phyloP scores from a whole-genome alignment of 2,797 vertebrate species.

The Falco concolor region DNA sequence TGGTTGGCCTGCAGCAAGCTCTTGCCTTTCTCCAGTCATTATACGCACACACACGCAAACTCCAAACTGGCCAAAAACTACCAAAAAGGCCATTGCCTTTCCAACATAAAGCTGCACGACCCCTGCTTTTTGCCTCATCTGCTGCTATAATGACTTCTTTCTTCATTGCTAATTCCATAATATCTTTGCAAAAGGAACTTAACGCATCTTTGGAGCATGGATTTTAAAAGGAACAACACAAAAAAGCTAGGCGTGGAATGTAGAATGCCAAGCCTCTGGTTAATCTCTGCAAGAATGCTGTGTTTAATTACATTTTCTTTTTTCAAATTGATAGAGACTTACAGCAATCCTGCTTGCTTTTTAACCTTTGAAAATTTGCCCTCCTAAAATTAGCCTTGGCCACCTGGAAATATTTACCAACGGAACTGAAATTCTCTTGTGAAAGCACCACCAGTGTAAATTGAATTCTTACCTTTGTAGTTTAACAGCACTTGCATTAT shows the following conservation, averaged over 20 bases:
- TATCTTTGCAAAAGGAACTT: constrained; percentile 22
- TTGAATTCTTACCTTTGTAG: constrained; percentile 5
- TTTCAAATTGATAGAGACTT: constrained; percentile 44
- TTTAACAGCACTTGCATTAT: constrained; percentile 16
- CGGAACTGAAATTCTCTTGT: constrained; percentile 42
- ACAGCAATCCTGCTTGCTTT: constrained; percentile 53
- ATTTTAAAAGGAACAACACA: neutral
- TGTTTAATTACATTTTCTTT: constrained; percentile 55
- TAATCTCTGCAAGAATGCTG: constrained; percentile 46
- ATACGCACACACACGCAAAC: neutral
- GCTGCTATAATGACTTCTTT: neutral
- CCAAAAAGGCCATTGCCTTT: neutral
- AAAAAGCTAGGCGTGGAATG: neutral
- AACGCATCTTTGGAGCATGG: neutral
- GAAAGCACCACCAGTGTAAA: constrained; percentile 2
- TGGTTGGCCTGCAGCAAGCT: neutral
- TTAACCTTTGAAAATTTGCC: constrained; percentile 66
- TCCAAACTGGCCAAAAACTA: neutral
- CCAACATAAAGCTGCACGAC: neutral
- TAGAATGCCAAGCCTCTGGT: neutral
- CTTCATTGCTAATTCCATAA: neutral
- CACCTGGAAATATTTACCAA: constrained; percentile 72
- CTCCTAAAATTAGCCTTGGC: constrained; percentile 68
- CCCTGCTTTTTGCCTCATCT: neutral
- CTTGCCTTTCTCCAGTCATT: constrained; percentile 4